Percentiles rank a stretch among this genome's conserved stretches.
Evolutionary conservation across 1,140 invertebrate genomes (phyloP).

Genomic region (Teleogryllus occipitalis): DNA sequence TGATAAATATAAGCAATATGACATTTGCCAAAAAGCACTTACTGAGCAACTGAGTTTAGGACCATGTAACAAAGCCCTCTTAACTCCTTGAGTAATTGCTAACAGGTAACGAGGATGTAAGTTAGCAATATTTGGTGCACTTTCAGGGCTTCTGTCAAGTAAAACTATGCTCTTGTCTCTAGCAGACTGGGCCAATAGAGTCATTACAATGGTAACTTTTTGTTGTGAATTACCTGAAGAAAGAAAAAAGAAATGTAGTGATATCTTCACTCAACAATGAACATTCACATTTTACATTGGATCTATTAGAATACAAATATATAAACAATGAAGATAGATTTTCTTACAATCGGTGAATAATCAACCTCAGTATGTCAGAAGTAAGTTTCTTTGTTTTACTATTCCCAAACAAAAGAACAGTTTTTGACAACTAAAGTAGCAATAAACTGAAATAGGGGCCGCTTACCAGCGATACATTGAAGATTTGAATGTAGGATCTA

Average conservation of each 20-base stretch:
- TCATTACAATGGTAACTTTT: neutral
- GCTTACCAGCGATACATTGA: too few relatives aligned
- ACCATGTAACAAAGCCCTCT: neutral
- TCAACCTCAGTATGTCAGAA: too few relatives aligned
- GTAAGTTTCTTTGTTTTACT: too few relatives aligned
- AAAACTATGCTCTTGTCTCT: neutral
- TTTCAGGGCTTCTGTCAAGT: neutral
- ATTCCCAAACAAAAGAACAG: too few relatives aligned
- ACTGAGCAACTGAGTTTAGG: neutral
- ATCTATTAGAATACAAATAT: too few relatives aligned
- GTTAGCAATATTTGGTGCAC: neutral
- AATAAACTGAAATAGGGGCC: too few relatives aligned
- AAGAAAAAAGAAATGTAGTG: neutral
- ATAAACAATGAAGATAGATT: too few relatives aligned
- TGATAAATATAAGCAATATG: neutral
- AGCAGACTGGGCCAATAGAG: neutral
- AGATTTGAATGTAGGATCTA: too few relatives aligned
- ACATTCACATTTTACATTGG: too few relatives aligned
- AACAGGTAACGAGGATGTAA: neutral
- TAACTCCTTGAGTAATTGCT: neutral
- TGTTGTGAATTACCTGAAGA: neutral
- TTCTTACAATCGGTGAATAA: too few relatives aligned
- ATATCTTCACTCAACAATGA: too few relatives aligned
- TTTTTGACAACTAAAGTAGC: too few relatives aligned
- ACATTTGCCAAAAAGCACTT: neutral